Evolutionary conservation across 2,888 invertebrate species (phyloP), one percentile per base, ranked within the genome.

Genomic region (Melinaea marsaeus): DNA sequence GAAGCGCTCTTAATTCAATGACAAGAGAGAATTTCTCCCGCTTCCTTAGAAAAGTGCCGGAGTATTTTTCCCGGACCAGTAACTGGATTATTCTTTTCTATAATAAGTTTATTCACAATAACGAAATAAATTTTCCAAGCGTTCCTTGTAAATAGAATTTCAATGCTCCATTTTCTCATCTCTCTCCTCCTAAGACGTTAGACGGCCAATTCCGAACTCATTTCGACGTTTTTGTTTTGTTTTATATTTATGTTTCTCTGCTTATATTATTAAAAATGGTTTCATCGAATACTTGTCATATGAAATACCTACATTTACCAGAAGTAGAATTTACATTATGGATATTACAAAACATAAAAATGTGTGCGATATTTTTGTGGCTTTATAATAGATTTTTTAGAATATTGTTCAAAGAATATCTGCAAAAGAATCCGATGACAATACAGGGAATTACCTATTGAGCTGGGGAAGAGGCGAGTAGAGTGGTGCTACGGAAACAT

Each of bases 381-480:
- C 11, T 42, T 9, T 42, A 22, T 22, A 22, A 22, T 22, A 22
- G 22, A 22, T 22, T 22, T 22, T 22, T 22, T 22, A 22, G 22
- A 22, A 22, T 22, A 22, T 22, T 22, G 22, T 22, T 22, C 22
- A 22, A 22, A 22, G 42, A 42, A 70, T 60, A 64, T 58, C 75
- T 72, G 63, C 63, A 64, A 70, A 77, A 79, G 76, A 81, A 84
- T 85, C 86, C 88, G 87, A 86, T 84, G 86, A 90, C 90, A 90
- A 90, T 89, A 74, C 86, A 79, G 87, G 77, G 88, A 90, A 90
- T 90, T 88, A 90, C 87, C 89, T 84, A 83, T 83, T 73, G 84
- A 79, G 81, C 72, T 79, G 76, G 83, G 83, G 85, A 79, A 83
- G 80, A 79, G 77, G 74, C 63, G 62, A 64, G 58, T 72, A 75